Base-by-base conservation (phyloP, 1,140 invertebrate genomes). In the Adoxophyes honmai region DNA sequence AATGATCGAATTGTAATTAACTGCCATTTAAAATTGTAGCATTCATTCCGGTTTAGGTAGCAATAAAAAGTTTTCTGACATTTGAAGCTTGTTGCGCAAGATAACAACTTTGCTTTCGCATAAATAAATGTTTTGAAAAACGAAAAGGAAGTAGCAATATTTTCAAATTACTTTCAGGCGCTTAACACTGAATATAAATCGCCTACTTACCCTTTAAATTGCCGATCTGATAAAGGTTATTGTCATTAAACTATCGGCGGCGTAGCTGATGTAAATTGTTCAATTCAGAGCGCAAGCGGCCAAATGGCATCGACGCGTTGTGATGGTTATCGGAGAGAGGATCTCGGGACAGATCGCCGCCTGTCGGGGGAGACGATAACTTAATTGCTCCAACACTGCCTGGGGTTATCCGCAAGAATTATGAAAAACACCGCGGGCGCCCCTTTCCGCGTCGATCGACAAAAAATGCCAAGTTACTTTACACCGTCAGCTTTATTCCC, bases 301-400 rank as follows among this genome's bases (percentile, higher is more conserved):
- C 80, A 88, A 84, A 85, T 84, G 83, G 81, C 83, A 80, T 85
- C 80, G 81, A 79, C 75, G 81, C 64, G 78, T 76, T 70, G 75
- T 52, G 74, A 78, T 75, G 42, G 73, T 86, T 86, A 88, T 88
- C 85, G 73, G 53, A 39, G 52, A 71, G 64, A 76, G 74, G 76
- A 83, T 87, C 81, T 79, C 68, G 62, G 71, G 74, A 77, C 68
- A 73, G 70, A 79, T 72, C 64, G 57, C 52, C 52, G 60, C 61
- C 57, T 73, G 75, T 63, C 68, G 59, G 64, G 68, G 62, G 62
- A 58, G 58, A 60, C 75, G 79, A 87, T 87, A 84, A 78, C 74
- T 75, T 83, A 81, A 83, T 81, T 79, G 72, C 71, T 60, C 51
- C 16, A 60, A 73, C 71, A 75, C 73, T 62, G 62, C 66, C 60